phyloP scores from a whole-genome alignment of 2,888 invertebrate genomes.

The Netelia melanura region DNA sequence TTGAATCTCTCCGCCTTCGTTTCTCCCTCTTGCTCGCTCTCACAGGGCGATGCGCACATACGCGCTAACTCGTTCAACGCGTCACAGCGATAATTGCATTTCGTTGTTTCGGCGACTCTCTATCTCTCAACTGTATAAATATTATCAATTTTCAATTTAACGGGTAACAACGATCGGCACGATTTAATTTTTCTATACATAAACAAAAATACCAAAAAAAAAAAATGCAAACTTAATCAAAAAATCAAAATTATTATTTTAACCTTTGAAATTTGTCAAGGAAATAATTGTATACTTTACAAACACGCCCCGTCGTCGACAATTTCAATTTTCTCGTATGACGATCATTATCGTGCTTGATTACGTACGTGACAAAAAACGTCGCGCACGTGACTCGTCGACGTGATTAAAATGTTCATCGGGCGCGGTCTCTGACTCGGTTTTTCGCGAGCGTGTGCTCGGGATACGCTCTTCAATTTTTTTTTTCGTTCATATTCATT shows the following conservation, averaged over 20 bases:
- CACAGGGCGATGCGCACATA: neutral
- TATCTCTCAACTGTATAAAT: constrained; percentile 8
- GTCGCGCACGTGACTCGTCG: constrained; percentile 79
- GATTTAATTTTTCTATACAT: neutral
- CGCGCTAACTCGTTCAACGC: neutral
- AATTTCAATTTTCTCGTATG: constrained; percentile 26
- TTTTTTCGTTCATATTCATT: constrained; percentile 71
- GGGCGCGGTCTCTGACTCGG: constrained; percentile 71
- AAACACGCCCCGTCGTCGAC: constrained; percentile 1
- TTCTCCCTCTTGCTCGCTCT: neutral
- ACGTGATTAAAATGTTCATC: constrained; percentile 84
- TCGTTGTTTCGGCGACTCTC: neutral
- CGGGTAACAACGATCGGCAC: neutral
- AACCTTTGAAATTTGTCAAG: too few relatives aligned
- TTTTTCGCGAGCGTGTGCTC: constrained; percentile 29
- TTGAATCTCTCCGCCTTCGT: constrained; percentile 12
- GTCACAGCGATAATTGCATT: constrained; percentile 25
- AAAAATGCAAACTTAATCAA: neutral
- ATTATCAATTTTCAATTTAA: constrained; percentile 13
- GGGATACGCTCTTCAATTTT: constrained; percentile 31
- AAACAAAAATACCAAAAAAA: neutral
- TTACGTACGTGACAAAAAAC: constrained; percentile 65
- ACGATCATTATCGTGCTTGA: constrained; percentile 74
- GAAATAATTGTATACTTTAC: neutral
- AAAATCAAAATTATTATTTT: neutral